Percentiles rank a stretch among this genome's conserved stretches.
Evolutionary conservation across 2,888 invertebrate genomes (phyloP).

Genomic region (Tuta absoluta): DNA sequence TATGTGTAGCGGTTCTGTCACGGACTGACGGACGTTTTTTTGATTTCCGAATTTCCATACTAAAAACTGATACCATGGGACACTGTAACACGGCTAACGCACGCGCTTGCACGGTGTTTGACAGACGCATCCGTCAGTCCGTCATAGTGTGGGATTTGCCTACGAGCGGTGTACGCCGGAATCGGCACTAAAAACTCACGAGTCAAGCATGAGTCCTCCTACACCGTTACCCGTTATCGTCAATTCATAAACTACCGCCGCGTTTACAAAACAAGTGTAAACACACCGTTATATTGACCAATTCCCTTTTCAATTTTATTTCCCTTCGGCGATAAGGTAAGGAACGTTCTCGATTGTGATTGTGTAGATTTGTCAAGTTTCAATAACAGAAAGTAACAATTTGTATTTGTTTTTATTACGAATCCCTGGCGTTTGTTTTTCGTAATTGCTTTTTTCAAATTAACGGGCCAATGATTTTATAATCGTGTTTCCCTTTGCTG

Average conservation of each 20-base stretch:
- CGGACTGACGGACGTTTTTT: too few species aligned
- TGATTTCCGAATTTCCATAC: too few species aligned
- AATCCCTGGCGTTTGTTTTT: neutral
- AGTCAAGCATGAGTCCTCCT: slow-evolving; percentile 18
- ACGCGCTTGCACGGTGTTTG: too few species aligned
- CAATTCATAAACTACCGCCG: slow-evolving; percentile 26
- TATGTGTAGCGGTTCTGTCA: too few species aligned
- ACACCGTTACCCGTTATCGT: slow-evolving; percentile 37
- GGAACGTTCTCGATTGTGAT: neutral
- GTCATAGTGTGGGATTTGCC: too few species aligned
- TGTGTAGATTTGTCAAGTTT: slow-evolving; percentile 9
- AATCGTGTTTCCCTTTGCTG: neutral
- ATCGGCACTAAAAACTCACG: neutral
- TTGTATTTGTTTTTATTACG: slow-evolving; percentile 12
- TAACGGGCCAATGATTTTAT: neutral
- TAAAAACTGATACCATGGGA: too few species aligned
- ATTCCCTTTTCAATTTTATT: slow-evolving; percentile 15
- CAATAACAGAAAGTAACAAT: slow-evolving; percentile 8
- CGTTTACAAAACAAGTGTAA: slow-evolving; percentile 48
- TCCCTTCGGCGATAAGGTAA: slow-evolving; percentile 25
- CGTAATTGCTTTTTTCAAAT: slow-evolving; percentile 10
- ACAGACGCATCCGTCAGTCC: too few species aligned
- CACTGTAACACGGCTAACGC: too few species aligned
- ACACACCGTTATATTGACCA: slow-evolving; percentile 39
- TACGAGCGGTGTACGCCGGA: too few species aligned